phyloP scores from a whole-genome alignment of 2,888 invertebrate genomes.

The Ochlodes sylvanus region DNA sequence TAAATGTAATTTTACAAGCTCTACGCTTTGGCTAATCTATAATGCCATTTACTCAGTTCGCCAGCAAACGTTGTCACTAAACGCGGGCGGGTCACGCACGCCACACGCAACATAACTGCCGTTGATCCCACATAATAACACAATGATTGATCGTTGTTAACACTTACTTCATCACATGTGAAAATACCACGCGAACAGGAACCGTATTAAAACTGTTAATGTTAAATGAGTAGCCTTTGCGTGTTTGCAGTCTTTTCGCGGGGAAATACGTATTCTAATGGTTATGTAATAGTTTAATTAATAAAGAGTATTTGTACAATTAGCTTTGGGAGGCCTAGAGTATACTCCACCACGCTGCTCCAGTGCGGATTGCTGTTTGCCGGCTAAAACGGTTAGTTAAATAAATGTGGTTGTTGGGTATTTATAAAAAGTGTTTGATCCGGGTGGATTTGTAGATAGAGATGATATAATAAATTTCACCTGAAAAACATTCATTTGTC shows the following conservation, averaged over 20 bases:
- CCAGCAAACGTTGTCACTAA: constrained; percentile 60
- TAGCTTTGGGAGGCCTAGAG: no score
- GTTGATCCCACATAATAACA: constrained; percentile 65
- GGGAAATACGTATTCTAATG: neutral
- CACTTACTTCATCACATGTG: constrained; percentile 68
- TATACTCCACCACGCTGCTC: no score
- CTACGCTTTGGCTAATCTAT: constrained; percentile 7
- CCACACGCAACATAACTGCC: constrained; percentile 64
- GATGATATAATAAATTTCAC: no score
- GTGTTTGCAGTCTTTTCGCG: constrained; percentile 1
- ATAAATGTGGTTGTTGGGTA: no score
- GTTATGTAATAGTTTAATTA: no score
- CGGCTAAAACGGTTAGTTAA: no score
- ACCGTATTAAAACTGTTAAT: constrained; percentile 37
- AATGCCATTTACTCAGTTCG: constrained; percentile 43
- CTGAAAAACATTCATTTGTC: no score
- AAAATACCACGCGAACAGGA: constrained; percentile 31
- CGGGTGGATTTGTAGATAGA: no score
- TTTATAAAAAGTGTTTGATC: no score
- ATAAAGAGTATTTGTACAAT: no score
- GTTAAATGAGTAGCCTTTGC: constrained; percentile 14
- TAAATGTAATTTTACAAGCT: neutral
- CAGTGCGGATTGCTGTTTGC: no score
- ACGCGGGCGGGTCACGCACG: constrained; percentile 59
- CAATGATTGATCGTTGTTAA: constrained; percentile 74